Percentiles rank a stretch among this genome's conserved stretches.
These are phyloP conservation scores for Campylomormyrus numenius DNA, from an alignment of 2,113 vertebrate species.

Conservation along the genomic window DNA sequence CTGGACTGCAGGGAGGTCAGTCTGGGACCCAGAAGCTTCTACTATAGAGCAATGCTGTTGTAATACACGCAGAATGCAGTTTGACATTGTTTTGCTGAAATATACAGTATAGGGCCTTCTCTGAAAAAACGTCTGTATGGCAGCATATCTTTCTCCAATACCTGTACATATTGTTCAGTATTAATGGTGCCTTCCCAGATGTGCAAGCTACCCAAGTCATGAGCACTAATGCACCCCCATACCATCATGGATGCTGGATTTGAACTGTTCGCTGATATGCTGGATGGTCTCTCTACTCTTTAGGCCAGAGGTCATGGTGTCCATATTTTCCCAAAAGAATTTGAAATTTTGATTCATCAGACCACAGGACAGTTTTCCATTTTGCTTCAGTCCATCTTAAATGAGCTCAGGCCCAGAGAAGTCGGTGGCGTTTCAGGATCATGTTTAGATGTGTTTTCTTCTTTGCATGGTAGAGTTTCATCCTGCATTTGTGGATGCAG, in stretches of 20 bases:
- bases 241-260: background rate
- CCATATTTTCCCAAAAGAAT: background rate
- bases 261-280: too few species aligned
- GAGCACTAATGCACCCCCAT: background rate
- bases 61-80: background rate
- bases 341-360: background rate
- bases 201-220: background rate
- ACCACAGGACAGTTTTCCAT: background rate
- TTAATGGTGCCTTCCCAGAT: background rate
- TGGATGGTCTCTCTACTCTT: background rate
- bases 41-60: background rate
- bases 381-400: background rate
- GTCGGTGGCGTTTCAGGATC: background rate
- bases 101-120: background rate
- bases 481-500: background rate
- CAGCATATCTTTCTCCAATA: background rate
- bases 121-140: background rate
- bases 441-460: background rate
- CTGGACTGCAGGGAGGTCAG: background rate
- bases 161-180: background rate
- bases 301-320: background rate
- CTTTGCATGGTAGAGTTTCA: background rate
- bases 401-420: background rate
- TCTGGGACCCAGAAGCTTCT: background rate
- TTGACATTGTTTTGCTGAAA: background rate